Evolutionary conservation across 2,797 vertebrate genomes (phyloP).

Genomic region (Falco columbarius): DNA sequence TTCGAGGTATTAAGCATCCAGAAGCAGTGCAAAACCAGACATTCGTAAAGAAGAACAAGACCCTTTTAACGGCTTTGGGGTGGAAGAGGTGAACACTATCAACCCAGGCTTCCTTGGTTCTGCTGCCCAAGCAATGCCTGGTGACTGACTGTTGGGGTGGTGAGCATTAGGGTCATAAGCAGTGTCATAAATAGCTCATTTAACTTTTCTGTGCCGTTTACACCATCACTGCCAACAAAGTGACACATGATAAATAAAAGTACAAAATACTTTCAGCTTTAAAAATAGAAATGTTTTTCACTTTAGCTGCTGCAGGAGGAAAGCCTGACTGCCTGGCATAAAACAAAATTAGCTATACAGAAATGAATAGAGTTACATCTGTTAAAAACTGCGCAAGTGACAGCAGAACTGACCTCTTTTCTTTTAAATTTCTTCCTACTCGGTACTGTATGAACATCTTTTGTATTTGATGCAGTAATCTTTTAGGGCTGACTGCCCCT

Average conservation of each 20-base stretch:
- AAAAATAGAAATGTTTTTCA: slow-evolving; percentile 46
- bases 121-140: neutral
- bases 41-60: neutral
- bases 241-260: slow-evolving; percentile 16
- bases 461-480: neutral
- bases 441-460: neutral
- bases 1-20: neutral
- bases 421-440: neutral
- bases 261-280: slow-evolving; percentile 32
- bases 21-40: neutral
- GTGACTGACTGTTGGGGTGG: neutral
- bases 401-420: slow-evolving; percentile 12
- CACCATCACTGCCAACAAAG: neutral
- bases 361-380: neutral
- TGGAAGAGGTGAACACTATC: neutral
- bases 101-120: neutral
- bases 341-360: slow-evolving; percentile 18
- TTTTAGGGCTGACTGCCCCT: neutral
- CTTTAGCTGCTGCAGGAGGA: neutral
- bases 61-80: neutral
- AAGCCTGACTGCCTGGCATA: neutral
- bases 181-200: neutral
- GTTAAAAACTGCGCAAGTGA: neutral
- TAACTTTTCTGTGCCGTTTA: neutral
- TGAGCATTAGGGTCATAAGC: neutral